Evolutionary conservation across 2,113 vertebrate genomes (phyloP), one percentile per base, ranked within the genome.

Genomic region (Chrysochloris asiatica): DNA sequence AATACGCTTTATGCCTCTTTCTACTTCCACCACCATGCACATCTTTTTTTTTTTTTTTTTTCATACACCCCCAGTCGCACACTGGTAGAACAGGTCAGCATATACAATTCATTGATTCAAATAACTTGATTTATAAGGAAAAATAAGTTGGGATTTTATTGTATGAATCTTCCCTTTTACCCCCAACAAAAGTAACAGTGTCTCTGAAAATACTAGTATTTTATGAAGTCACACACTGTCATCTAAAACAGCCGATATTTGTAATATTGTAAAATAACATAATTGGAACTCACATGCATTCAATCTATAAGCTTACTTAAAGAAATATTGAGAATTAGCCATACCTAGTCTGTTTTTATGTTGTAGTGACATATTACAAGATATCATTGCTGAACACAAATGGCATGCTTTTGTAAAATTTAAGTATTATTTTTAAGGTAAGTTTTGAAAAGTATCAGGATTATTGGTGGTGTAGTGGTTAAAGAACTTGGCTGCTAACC

Each of bases 1-100:
- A 98, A 98, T 98, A 98, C 97, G 98, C 97, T 98, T 98, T 98
- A 98, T 98, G 98, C 97, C 97, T 98, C 97, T 98, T 98, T 98
- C 98, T 97, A 97, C 97, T 98, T 97, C 97, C 98, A 96, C 96
- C 95, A 96, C 97, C 96, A 95, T 95, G 95, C 83, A 96, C 93
- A 89, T 94, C 94, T 96, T 96, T 97, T 95, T 94, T 95, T 56
- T 56, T 95, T 56, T 56, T 54, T 54, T 19, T 92, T 59, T 59
- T 91, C 92, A 95, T 91, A 94, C 86, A 90, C 80, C 79, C 83
- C 84, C 81, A 93, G 87, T 93, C 93, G 67, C 93, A 96, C 85
- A 95, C 16, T 96, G 83, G 92, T 96, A 83, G 95, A 97, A 96
- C 95, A 95, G 96, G 95, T 97, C 97, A 97, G 95, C 95, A 91